Base-by-base conservation (phyloP, 2,888 invertebrate genomes). In the Busseola fusca region DNA sequence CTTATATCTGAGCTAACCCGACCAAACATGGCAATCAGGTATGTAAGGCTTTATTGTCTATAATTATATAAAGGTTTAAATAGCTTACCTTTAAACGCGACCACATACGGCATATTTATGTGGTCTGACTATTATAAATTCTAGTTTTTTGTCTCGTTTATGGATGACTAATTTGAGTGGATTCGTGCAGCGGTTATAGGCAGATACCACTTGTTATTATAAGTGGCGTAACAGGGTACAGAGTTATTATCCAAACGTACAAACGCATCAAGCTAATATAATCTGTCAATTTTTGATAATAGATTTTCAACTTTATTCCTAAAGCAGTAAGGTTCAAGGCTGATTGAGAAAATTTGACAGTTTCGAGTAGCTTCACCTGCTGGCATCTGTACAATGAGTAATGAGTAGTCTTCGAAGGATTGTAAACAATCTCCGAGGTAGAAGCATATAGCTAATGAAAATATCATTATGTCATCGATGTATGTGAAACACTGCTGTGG, bases 11-110 rank as follows among this genome's bases (percentile, higher is more conserved):
- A 86, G 85, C 84, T 84, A 81, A 81, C 72, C 81, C 80, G 60
- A 52, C 89, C 88, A 82, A 86, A 91, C 85, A 91, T 79, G 89
- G 89, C 9, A 34, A 81, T 80, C 80, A 83, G 84, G 59, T 79
- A 78, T 80, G 80, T 75, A 70, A 62, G 62, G 69, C 60, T 77
- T 78, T 74, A 76, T 82, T 69, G 74, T 34, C 65, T 73, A 68
- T 76, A 79, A 83, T 83, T 74, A 76, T 71, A 72, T 66, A 72
- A 54, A 50, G 68, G 74, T 80, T n/a, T n/a, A 69, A 74, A 83
- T 78, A 64, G 58, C 21, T 75, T 73, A 60, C 80, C 75, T 80
- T 65, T 79, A 76, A 69, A 59, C 40, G 54, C 52, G 60, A 73
- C 72, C 72, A 80, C 69, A 79, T 78, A 71, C 67, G 30, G 71